Evolutionary conservation across 2,888 invertebrate species (phyloP), one percentile per base, ranked within the genome.

Genomic region (Agriopis aurantiaria): DNA sequence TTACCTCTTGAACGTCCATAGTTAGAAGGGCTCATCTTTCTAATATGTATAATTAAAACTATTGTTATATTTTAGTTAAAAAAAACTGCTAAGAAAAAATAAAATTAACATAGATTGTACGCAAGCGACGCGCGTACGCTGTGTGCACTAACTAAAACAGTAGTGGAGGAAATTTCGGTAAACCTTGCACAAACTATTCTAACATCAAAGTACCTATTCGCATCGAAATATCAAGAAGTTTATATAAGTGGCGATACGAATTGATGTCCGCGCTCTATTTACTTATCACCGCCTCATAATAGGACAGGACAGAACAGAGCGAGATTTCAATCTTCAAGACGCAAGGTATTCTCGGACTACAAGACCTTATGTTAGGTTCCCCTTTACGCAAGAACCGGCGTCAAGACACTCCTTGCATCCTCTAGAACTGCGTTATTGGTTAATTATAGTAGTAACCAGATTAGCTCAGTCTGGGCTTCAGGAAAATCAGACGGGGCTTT

Each of bases 121-220:
- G 43, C 57, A 23, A 45, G 57, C 45, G 45, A 58, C 43, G 57
- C 45, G 23, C 43, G 23, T 48, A 33, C 58, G 46, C 8, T 17
- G 5, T 23, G n/a, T 58, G 43, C 23, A 12, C n/a, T 8, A 23
- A 8, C 23, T 23, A 58, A 41, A 4, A 43, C 14, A 14, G 33
- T 33, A 11, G 33, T 6, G 8, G 11, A 3, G 6, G 9, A 41
- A n/a, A n/a, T 12, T 41, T 14, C 41, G 40, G 12, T 10, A 12
- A 51, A 4, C 17, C 51, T n/a, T 14, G 10, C 33, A 11, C 5
- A 14, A 33, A 33, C 33, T 8, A 40, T 40, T 40, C 7, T 12
- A 33, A 8, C 33, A 11, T 53, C 12, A 33, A 12, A 33, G 7
- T 53, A 12, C 3, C 51, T 14, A 52, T 23, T 23, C 11, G 7